Evolutionary conservation across 1,140 invertebrate genomes (phyloP), one percentile per base, ranked within the genome.

Genomic region (Neocloeon triangulifer): DNA sequence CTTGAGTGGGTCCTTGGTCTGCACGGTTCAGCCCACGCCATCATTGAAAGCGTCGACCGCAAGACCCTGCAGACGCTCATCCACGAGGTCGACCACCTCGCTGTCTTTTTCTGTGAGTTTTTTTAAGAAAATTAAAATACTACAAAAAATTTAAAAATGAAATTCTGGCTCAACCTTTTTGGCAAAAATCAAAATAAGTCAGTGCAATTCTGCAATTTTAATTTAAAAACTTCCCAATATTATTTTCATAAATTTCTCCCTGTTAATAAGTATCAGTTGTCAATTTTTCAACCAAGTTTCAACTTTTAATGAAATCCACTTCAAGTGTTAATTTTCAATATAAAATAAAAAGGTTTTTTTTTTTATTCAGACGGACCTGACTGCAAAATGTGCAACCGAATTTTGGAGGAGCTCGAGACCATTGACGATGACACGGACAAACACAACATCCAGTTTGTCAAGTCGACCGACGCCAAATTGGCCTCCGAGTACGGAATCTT

Each of bases 391-490:
- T 91, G 84, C 48, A 62, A 70, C 30, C 70, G 73, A 39, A 74
- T 91, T 38, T 53, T 92, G 13, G 71, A 84, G 42, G 81, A 89
- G 44, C 53, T 92, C 36, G 86, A 92, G 56, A 88, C 79, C 21
- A 91, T 92, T 45, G 85, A 91, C 45, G 85, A 91, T 52, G 82
- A 89, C 41, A 82, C 82, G 6, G 82, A 91, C 47, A 73, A 84
- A 43, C 73, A 84, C 43, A 81, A 81, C 35, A 84, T 88, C 43
- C 80, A 91, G 52, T 88, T 94, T 53, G 84, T 92, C 5, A 91
- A 91, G 49, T 85, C 81, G 1, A 85, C 79, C 46, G 84, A 91
- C 55, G 65, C 75, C 14, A 79, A 80, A 52, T 52, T 86, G 27
- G 84, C 85, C 4, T 77, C 84, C 22, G 79, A 85, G 57, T 74